phyloP scores from a whole-genome alignment of 1,140 invertebrate genomes.

The Megalonaias nervosa region DNA sequence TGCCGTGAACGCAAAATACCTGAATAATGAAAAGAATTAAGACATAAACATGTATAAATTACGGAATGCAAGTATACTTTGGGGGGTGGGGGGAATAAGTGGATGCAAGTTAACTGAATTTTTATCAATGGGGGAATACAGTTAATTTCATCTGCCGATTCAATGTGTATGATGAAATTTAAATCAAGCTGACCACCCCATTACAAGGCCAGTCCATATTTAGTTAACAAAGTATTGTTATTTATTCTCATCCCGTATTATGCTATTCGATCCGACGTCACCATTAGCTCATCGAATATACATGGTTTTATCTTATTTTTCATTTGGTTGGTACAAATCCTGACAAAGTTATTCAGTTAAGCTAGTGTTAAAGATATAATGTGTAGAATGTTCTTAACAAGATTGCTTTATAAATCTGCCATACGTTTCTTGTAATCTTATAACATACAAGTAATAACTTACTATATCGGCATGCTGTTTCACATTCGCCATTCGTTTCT shows the following conservation, averaged over 20 bases:
- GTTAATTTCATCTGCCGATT: background rate
- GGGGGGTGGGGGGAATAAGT: background rate
- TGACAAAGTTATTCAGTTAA: background rate
- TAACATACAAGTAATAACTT: slow-evolving; percentile 4
- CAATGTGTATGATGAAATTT: background rate
- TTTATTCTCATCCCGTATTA: no score
- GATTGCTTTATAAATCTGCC: no score
- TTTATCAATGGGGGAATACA: background rate
- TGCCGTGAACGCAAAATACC: slow-evolving; percentile 66
- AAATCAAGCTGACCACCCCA: background rate
- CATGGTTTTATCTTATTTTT: background rate
- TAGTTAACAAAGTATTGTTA: no score
- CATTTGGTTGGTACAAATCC: background rate
- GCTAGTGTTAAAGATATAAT: background rate
- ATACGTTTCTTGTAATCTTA: background rate
- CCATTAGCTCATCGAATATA: background rate
- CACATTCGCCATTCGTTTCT: slow-evolving; percentile 65
- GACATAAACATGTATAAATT: background rate
- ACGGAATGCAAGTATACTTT: background rate
- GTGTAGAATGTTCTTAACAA: background rate
- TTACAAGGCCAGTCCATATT: background rate
- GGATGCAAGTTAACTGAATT: background rate
- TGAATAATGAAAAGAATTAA: slow-evolving; percentile 22
- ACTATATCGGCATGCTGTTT: slow-evolving; percentile 66
- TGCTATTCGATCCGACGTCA: background rate